Evolutionary conservation across 2,113 vertebrate genomes (phyloP), one percentile per base, ranked within the genome.

Genomic region (Acrocephalus kingi): DNA sequence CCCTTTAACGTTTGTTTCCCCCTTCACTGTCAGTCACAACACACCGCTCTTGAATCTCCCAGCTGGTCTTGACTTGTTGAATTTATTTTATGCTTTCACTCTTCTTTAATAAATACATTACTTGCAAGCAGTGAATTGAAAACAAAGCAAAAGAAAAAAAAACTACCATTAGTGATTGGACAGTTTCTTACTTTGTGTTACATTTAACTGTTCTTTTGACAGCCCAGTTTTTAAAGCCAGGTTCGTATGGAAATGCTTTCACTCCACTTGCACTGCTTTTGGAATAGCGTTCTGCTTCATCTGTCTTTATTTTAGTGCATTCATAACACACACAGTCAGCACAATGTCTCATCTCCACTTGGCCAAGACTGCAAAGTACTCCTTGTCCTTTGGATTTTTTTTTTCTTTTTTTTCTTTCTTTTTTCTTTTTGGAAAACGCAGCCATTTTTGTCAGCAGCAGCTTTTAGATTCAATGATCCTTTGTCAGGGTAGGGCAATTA

Each of bases 171-270:
- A 98, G 98, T 98, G 97, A 98, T 98, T 98, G 99, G 98, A 98
- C 98, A 98, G 98, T 99, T 99, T 99, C 99, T 99, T 99, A 99
- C 99, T 98, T 99, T 99, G 99, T 99, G 99, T 99, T 99, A 99
- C 99, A 99, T 99, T 99, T 99, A 99, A 99, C 99, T 99, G 99
- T 99, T 99, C 99, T 99, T 99, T 99, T 99, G 99, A 99, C 99
- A 99, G 99, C 99, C 99, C 99, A 99, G 99, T 99, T 99, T 99
- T 98, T 99, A 99, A 99, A 99, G 99, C 99, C 99, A 99, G 99
- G 99, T 99, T 99, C 99, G 99, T 99, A 99, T 99, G 99, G 99
- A 99, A 99, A 99, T 99, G 99, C 99, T 99, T 99, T 99, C 99
- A 99, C 99, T 99, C 99, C 99, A 99, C 99, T 99, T 99, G 99